Conservation (phyloP, 2,113 vertebrate species). For the Todiramphus saurophagus region DNA sequence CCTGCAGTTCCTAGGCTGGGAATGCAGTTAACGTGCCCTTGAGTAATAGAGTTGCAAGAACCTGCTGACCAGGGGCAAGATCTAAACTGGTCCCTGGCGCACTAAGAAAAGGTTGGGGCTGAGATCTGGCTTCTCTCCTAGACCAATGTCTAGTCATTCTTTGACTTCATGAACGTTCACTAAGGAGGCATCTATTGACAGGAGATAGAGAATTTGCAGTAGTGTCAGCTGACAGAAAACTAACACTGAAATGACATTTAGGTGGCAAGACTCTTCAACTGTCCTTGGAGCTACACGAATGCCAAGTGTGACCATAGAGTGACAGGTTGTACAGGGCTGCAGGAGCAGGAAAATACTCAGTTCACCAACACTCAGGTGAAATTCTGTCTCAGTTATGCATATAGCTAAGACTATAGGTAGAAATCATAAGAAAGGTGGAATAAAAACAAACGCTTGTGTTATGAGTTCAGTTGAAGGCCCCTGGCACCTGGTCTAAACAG, state of each 20-base stretch:
- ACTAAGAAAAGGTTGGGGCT: background rate
- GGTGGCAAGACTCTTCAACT: background rate
- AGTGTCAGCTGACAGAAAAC: background rate
- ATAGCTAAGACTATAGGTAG: background rate
- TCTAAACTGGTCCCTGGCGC: background rate
- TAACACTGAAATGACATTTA: background rate
- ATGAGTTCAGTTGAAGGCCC: background rate
- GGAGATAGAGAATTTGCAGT: background rate
- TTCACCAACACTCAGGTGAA: background rate
- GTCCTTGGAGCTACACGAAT: rapidly evolving
- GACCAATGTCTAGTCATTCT: background rate
- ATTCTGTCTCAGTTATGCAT: background rate
- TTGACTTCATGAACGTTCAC: background rate
- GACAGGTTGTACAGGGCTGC: background rate
- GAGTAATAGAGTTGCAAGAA: background rate
- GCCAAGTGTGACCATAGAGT: background rate
- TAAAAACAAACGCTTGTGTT: background rate
- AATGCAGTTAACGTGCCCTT: background rate
- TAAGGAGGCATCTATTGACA: background rate
- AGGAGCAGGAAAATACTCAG: background rate
- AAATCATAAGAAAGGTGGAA: background rate
- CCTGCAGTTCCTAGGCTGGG: background rate
- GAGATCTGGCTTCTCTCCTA: background rate
- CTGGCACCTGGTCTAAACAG: background rate
- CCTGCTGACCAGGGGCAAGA: background rate